These are phyloP conservation scores for Picus viridis DNA, from an alignment of 2,797 vertebrate species.

Conservation along the genomic window DNA sequence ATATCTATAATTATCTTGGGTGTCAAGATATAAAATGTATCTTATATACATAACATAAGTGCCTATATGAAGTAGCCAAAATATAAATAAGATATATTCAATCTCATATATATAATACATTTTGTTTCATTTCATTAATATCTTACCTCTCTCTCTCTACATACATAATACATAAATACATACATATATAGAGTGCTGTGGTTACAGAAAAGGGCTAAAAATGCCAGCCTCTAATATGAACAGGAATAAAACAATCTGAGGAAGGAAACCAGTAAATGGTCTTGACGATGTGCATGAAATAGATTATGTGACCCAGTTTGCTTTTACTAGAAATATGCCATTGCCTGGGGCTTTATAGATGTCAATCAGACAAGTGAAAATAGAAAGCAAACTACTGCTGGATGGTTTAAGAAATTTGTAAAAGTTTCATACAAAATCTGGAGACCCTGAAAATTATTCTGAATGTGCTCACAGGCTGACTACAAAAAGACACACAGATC, in stretches of 20 bases:
- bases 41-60: background rate
- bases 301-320: constrained; percentile 53
- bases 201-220: background rate
- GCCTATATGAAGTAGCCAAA: background rate
- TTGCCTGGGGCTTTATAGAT: constrained; percentile 70
- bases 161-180: background rate
- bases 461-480: background rate
- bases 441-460: constrained; percentile 2
- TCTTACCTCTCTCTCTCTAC: background rate
- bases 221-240: constrained; percentile 30
- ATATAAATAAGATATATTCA: background rate
- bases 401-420: constrained; percentile 53
- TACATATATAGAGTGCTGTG: background rate
- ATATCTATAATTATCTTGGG: constrained; percentile 41
- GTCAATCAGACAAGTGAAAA: constrained; percentile 71
- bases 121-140: background rate
- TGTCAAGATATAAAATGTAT: background rate
- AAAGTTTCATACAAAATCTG: constrained; percentile 60
- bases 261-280: constrained; percentile 55
- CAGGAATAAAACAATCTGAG: constrained; percentile 59
- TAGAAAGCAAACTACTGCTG: constrained; percentile 48
- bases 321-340: constrained; percentile 70
- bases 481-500: background rate
- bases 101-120: background rate
- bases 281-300: constrained; percentile 57